Conservation (phyloP, 2,113 vertebrate species). For the Salvator merianae region DNA sequence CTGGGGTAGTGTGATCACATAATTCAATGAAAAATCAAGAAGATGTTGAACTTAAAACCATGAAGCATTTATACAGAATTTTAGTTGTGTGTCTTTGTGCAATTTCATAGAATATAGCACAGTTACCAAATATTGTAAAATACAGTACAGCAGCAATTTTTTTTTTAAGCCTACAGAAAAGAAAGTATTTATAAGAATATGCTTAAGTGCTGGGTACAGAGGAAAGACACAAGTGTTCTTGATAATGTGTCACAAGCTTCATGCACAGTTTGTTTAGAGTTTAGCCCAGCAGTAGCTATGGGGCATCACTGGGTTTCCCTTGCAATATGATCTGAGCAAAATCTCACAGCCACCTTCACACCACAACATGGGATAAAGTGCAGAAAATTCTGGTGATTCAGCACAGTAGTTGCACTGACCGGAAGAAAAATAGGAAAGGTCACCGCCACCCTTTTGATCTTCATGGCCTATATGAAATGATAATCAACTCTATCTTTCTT, state of each 20-base stretch:
- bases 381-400: not conserved
- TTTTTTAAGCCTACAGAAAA: not conserved
- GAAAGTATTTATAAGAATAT: not conserved
- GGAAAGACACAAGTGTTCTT: slow-evolving; percentile 3
- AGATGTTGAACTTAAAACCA: not conserved
- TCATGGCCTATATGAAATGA: not conserved
- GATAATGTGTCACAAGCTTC: not conserved
- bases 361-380: slow-evolving; percentile 14
- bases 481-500: not conserved
- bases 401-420: not conserved
- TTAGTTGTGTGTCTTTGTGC: not conserved
- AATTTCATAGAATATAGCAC: not conserved
- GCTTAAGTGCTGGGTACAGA: slow-evolving; percentile 19
- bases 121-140: not conserved
- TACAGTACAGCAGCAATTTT: not conserved
- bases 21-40: not conserved
- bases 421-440: not conserved
- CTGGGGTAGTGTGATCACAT: not conserved
- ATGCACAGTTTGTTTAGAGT: not conserved
- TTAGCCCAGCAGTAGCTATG: slow-evolving; percentile 12
- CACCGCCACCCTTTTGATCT: not conserved
- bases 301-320: slow-evolving; percentile 42
- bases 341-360: not conserved
- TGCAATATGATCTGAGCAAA: slow-evolving; percentile 3
- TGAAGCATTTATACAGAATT: not conserved